Evolutionary conservation across 1,140 invertebrate genomes (phyloP), one percentile per base, ranked within the genome.

Genomic region (Hypsibius dujardini): DNA sequence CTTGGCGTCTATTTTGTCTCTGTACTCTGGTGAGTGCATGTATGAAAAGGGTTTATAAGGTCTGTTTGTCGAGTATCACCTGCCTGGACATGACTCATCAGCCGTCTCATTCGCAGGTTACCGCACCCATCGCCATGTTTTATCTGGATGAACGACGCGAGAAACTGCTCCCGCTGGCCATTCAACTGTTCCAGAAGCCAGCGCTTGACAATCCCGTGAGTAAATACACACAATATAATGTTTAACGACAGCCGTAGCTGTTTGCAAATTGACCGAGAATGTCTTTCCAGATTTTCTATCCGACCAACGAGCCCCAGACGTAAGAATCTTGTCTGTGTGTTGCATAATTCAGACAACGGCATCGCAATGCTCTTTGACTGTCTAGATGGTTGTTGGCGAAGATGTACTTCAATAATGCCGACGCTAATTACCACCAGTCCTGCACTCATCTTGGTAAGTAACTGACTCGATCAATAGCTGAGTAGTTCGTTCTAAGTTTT

Each of bases 361-460:
- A 56, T 7, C 50, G 7, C 50, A 7, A 12, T n/a, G 7, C 50
- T 56, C n/a, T 56, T n/a, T 7, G 50, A 56, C n/a, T 56, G 7
- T 76, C 28, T 28, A 79, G 78, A 0, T 83, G 82, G 82, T 75
- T 82, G 69, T 72, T 81, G 71, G 81, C 81, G 1, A 83, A 83
- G 75, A 82, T 83, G 79, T 83, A 78, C 77, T 82, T 80, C 74
- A 82, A 82, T 76, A 80, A 80, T 71, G 80, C 81, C 2, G 82
- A 83, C 73, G 80, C 81, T 2, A 76, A 76, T 60, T 77, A 79
- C 70, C 82, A 83, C 73, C 80, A 82, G 72, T 78, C 80, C 46
- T 74, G 79, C 40, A 81, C 81, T 47, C 81, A 82, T 73, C 75
- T 83, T 73, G 80, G 81, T 79, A 75, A 73, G 42, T 67, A 28